Percentiles rank a stretch among this genome's conserved stretches.
phyloP scores from a whole-genome alignment of 2,888 invertebrate species.

The Andrena fulva region DNA sequence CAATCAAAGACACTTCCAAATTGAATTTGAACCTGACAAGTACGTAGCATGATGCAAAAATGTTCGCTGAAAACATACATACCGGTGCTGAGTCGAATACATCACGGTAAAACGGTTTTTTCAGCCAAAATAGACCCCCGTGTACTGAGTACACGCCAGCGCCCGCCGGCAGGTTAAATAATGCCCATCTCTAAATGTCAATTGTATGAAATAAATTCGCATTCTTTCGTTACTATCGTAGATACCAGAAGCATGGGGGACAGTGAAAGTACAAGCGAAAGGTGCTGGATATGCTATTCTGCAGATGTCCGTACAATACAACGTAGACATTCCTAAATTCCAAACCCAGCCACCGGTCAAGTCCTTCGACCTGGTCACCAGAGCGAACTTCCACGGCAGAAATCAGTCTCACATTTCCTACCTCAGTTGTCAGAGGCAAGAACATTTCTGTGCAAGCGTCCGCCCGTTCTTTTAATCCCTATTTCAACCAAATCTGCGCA shows the following conservation, averaged over 20 bases:
- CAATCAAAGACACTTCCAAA: no score
- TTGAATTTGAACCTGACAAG: no score
- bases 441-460: neutral
- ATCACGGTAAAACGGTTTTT: no score
- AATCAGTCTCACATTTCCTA: constrained; percentile 97
- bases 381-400: constrained; percentile 92
- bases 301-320: constrained; percentile 97
- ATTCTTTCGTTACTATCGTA: constrained; percentile 77
- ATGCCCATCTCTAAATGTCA: neutral
- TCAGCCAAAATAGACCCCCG: no score
- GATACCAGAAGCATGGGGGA: constrained; percentile 97
- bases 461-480: neutral
- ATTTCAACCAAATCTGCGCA: neutral
- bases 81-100: no score
- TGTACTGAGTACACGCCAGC: no score
- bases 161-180: neutral
- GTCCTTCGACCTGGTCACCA: constrained; percentile 92
- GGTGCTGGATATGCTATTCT: constrained; percentile 98
- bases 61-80: no score
- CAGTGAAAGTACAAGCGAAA: constrained; percentile 95
- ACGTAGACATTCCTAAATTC: constrained; percentile 93
- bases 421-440: constrained; percentile 93
- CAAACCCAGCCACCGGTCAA: constrained; percentile 93
- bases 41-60: no score
- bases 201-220: neutral